These are phyloP conservation scores for Drosophila micromelanica DNA, from an alignment of 1,140 invertebrate genomes.

Conservation along the genomic window DNA sequence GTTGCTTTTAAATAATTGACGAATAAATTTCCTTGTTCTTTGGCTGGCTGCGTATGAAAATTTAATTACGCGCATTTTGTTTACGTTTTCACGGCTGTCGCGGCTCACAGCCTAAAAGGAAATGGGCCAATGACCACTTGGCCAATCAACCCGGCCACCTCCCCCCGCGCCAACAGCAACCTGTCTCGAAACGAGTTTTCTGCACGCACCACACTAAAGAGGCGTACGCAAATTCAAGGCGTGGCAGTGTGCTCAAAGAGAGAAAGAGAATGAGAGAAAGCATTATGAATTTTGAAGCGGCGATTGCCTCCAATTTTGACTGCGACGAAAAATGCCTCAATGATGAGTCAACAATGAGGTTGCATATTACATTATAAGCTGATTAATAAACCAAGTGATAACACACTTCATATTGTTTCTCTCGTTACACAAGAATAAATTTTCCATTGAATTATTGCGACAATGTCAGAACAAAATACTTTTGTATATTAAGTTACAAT, in stretches of 20 bases:
- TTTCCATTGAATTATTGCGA: background rate
- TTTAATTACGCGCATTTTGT: conserved; percentile 77
- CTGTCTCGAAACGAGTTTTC: conserved; percentile 44
- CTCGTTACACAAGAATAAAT: background rate
- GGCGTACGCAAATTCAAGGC: background rate
- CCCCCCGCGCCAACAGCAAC: background rate
- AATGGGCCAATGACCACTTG: conserved; percentile 49
- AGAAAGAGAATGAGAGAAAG: background rate
- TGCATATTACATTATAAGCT: too few relatives aligned
- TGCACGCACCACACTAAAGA: conserved; percentile 47
- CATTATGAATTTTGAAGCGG: background rate
- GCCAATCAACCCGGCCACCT: background rate
- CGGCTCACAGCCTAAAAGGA: conserved; percentile 21
- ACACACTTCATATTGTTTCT: too few relatives aligned
- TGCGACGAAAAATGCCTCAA: background rate
- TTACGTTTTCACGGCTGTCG: conserved; percentile 64
- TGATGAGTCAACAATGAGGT: background rate
- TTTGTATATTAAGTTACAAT: too few relatives aligned
- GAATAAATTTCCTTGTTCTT: conserved; percentile 56
- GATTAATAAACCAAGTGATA: too few relatives aligned
- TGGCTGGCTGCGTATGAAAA: conserved; percentile 56
- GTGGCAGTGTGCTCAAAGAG: background rate
- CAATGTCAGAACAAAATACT: too few relatives aligned
- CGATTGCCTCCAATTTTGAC: background rate
- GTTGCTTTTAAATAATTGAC: conserved; percentile 68